Evolutionary conservation across 2,888 invertebrate species (phyloP).

Genomic region (Agrotis clavis): DNA sequence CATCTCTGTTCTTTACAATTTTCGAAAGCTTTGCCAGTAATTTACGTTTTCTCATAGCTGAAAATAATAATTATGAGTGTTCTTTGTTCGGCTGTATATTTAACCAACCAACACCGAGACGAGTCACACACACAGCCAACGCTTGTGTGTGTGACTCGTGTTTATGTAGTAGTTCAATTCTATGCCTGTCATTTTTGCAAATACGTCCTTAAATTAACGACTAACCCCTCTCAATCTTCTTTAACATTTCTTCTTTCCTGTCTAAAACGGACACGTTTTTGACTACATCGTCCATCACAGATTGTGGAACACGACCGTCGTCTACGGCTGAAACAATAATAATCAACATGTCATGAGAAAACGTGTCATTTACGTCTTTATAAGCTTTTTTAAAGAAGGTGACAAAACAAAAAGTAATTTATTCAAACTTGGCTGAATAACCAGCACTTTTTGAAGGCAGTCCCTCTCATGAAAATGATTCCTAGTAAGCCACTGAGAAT

Average conservation of each 20-base stretch:
- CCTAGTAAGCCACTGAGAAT: too few relatives aligned
- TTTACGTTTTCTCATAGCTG: conserved; percentile 50
- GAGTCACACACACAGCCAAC: too few relatives aligned
- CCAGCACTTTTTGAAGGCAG: too few relatives aligned
- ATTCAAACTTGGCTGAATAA: too few relatives aligned
- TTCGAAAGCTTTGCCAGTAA: conserved; percentile 44
- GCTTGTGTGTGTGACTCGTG: not conserved
- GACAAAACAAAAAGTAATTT: too few relatives aligned
- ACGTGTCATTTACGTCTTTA: too few relatives aligned
- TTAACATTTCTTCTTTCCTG: conserved; percentile 21
- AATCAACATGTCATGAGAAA: too few relatives aligned
- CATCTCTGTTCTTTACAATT: conserved; percentile 13
- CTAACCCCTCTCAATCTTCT: conserved; percentile 43
- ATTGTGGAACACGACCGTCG: conserved; percentile 35
- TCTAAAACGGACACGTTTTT: conserved; percentile 12
- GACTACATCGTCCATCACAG: conserved; percentile 50
- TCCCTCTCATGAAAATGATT: too few relatives aligned
- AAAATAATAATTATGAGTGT: conserved; percentile 14
- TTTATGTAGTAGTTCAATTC: not conserved
- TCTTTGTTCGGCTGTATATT: too few relatives aligned
- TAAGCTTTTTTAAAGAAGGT: too few relatives aligned
- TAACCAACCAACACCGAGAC: too few relatives aligned
- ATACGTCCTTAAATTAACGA: not conserved
- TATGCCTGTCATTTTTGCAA: too few relatives aligned
- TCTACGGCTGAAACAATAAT: conserved; percentile 48